Evolutionary conservation across 2,113 vertebrate species (phyloP).

Genomic region (Naja naja): DNA sequence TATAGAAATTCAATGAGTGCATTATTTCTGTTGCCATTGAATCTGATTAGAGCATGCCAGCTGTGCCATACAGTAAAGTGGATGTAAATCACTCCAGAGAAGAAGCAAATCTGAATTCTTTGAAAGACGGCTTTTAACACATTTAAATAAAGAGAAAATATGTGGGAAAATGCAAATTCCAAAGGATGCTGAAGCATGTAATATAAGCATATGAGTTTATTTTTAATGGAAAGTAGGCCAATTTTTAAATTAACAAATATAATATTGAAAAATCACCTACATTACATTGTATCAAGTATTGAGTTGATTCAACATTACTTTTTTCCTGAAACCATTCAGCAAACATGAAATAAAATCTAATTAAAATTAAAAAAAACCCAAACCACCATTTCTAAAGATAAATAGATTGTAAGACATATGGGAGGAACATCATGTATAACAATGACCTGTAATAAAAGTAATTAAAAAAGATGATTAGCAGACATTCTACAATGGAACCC

Average conservation of each 20-base stretch:
- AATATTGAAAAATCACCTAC: neutral
- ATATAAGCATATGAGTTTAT: conserved; percentile 39
- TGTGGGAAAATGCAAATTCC: conserved; percentile 31
- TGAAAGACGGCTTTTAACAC: conserved; percentile 49
- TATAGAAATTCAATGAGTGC: neutral
- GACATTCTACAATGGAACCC: neutral
- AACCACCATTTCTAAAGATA: neutral
- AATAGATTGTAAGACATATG: neutral
- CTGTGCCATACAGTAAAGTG: conserved; percentile 49
- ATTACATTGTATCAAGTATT: neutral
- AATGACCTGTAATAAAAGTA: neutral
- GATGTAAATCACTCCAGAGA: conserved; percentile 66
- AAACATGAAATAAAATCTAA: neutral
- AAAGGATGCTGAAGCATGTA: conserved; percentile 33
- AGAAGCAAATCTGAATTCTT: conserved; percentile 53
- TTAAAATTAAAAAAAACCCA: neutral
- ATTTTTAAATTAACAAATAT: neutral
- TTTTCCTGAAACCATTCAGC: neutral
- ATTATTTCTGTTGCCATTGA: conserved; percentile 41
- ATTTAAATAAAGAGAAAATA: conserved; percentile 23
- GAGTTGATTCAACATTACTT: neutral
- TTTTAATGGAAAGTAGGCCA: neutral
- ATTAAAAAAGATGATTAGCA: neutral
- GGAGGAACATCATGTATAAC: neutral
- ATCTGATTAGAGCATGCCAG: conserved; percentile 48